Evolutionary conservation across 2,113 vertebrate species (phyloP), one percentile per base, ranked within the genome.

Genomic region (Mormoops blainvillei): DNA sequence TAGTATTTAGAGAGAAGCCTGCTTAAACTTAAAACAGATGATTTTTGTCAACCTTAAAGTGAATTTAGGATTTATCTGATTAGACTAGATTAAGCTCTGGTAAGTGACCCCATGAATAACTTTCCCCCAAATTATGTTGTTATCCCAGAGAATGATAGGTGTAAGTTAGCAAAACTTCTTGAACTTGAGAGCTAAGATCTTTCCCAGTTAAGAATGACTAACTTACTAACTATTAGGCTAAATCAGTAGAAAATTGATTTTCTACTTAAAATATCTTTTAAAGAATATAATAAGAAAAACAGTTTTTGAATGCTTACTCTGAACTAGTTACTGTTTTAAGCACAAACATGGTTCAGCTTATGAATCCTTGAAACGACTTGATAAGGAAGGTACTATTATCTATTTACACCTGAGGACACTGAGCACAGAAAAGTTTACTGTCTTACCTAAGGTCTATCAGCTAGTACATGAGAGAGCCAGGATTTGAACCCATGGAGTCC

Each of bases 151-250:
- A 88, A 43, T 92, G 50, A 73, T 93, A 38, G 10, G 12, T 70
- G 33, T 68, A 70, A 71, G 13, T 68, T 86, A 50, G 22, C 22
- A 93, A 54, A 95, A 89, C 58, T 94, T 83, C 14, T 61, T 95
- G 71, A 91, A 74, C 33, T 94, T 96, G 74, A 81, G 56, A 95
- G 88, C 41, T 87, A 85, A 89, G 15, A 58, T 89, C 45, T 95
- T 96, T 96, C 20, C 4, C 15, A 94, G 0, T 89, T 94, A 52
- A 94, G 36, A 13, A 38, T 86, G 70, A 76, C 31, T 94, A 43
- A 83, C 50, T 36, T 73, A 68, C 89, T 91, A n/a, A 48, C 89
- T 94, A 80, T 63, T 70, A 91, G 26, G 7, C 22, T 78, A 14
- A 92, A 24, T 90, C 5, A 96, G 1, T 65, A 90, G 26, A 90